Evolutionary conservation across 2,113 vertebrate genomes (phyloP), one percentile per base, ranked within the genome.

Genomic region (Perca fluviatilis): DNA sequence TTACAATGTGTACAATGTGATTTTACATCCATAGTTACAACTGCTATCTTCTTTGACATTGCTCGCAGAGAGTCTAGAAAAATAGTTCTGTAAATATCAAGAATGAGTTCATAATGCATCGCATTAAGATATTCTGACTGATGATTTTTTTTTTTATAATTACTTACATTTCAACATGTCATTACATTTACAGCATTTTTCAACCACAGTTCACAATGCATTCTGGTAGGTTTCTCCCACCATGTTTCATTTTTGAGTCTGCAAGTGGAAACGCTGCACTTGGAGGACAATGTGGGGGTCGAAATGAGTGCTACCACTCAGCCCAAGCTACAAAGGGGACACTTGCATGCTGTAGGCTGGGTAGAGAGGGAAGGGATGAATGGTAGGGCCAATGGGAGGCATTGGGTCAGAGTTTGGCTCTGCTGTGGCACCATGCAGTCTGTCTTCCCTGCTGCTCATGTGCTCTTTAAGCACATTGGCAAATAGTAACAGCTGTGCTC

Each of bases 401-500:
- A 8, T 2, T 12, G 27, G 63, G 68, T 79, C 62, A 76, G 21
- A 30, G 25, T 83, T 33, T 54, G 68, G 68, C 43, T 66, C 83
- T 49, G 65, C 36, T 5, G 33, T 23, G 68, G n/a, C 40, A 46
- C 81, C 46, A 18, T 56, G 72, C 18, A 51, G 16, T 47, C 58
- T 23, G n/a, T 74, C 76, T 10, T 21, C 13, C 74, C 78, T 60
- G 53, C 78, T 79, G 73, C 64, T 64, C 50, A 5, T 62, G 60
- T 11, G 43, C 70, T 67, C 57, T 40, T 57, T 76, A 40, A 49
- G 46, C 21, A 16, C 61, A 63, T 30, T 30, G 49, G 40, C 19
- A 68, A 75, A 74, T 16, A 62, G 12, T 47, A 69, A 46, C 77
- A 68, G 80, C 77, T 66, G 77, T 74, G 75, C 60, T 78, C 68